Base-by-base conservation (phyloP, 2,797 vertebrate genomes). In the Sebastolobus alascanus region DNA sequence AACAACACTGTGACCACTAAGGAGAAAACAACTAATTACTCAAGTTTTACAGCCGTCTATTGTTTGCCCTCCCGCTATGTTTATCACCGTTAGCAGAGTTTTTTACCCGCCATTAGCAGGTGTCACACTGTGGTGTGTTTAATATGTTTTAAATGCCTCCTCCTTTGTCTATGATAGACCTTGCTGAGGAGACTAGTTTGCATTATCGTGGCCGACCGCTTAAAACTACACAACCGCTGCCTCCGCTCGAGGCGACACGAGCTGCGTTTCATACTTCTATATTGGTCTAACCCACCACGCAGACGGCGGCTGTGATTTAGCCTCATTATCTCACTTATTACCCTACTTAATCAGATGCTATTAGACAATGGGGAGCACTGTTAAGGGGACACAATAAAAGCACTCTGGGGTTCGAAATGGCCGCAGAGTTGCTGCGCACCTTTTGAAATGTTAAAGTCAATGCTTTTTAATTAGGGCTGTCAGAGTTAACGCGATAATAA, bases 1-100 rank as follows among this genome's bases (percentile, higher is more conserved):
- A 73, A 73, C 73, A 68, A 77, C 38, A 10, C 20, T n/a, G 68
- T 46, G 79, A 77, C 80, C 61, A 29, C 59, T 13, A 27, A 33
- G 52, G 55, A 77, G 60, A 79, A 79, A 82, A 70, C 31, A 72
- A 74, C 52, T 77, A 74, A 89, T 79, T 73, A 81, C 69, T 87
- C 74, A 79, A 25, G 68, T 76, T 83, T 83, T 75, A 56, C 25
- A 55, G 75, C 67, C 1, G 8, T 77, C 72, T 54, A 43, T 69
- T 56, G 73, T 77, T 54, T 25, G 46, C 27, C 22, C 54, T 52
- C 37, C 59, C 43, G 68, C 52, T 59, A 27, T 61, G 65, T 81
- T 83, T 70, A 69, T 79, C 79, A 40, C 56, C 43, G 12, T n/a
- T 22, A 27, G 12, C 11, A 68, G 54, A 52, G 56, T 69, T 67